Conservation (phyloP, 2,113 vertebrate genomes). For the Engraulis encrasicolus region DNA sequence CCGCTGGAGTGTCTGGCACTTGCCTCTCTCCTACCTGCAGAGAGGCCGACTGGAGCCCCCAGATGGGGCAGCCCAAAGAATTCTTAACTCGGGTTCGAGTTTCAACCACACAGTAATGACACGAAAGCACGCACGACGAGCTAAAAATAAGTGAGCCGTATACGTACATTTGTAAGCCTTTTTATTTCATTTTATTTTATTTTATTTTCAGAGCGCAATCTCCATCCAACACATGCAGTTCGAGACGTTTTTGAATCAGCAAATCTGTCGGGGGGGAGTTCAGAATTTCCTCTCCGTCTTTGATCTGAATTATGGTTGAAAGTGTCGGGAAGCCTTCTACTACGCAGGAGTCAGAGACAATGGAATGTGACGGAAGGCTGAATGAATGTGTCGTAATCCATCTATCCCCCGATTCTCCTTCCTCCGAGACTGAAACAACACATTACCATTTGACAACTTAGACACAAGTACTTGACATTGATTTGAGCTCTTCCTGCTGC, state of each 20-base stretch:
- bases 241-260: background rate
- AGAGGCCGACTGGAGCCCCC: conserved; percentile 18
- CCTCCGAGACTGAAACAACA: background rate
- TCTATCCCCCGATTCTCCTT: background rate
- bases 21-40: background rate
- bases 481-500: background rate
- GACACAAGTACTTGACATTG: background rate
- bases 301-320: conserved; percentile 20
- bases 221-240: background rate
- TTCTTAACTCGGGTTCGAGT: conserved; percentile 27
- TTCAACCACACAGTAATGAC: conserved; percentile 45
- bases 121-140: conserved; percentile 39
- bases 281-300: background rate
- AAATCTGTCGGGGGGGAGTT: background rate
- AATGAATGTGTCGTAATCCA: conserved; percentile 15
- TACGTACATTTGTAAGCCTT: background rate
- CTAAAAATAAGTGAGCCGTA: conserved; percentile 24
- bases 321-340: background rate
- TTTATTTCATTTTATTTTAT: no score
- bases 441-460: background rate
- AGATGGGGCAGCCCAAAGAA: conserved; percentile 27
- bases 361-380: conserved; percentile 25
- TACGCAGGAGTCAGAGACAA: conserved; percentile 3
- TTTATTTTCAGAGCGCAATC: background rate
- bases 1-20: background rate